A percentile compares a stretch with the other conserved stretches of the same genome.
These are phyloP conservation scores for Cavia aperea DNA, from an alignment of 2,113 vertebrate genomes.

Conservation along the genomic window DNA sequence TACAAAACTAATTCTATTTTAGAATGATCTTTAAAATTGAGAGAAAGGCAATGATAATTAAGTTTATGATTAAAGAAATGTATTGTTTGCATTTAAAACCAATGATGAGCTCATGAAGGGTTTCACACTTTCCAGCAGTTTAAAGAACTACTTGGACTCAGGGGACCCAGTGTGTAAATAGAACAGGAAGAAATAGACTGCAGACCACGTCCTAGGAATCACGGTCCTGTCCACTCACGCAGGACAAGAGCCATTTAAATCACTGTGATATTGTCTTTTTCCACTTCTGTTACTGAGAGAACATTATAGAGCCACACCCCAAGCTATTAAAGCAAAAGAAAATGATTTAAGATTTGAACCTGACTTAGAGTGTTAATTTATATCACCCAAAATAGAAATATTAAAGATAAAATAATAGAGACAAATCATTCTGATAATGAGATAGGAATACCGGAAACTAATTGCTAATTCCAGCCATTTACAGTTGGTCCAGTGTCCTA, in stretches of 20 bases:
- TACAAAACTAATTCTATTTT: neutral
- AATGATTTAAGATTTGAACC: neutral
- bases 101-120: neutral
- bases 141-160: conserved; percentile 22
- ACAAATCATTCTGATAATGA: neutral
- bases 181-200: neutral
- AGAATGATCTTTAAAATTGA: neutral
- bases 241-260: neutral
- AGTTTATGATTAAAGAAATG: neutral
- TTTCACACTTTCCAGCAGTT: neutral
- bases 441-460: neutral
- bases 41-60: neutral
- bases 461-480: neutral
- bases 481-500: neutral
- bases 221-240: neutral
- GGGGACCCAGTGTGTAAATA: neutral
- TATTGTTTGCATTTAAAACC: neutral
- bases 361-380: neutral
- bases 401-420: neutral
- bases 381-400: neutral
- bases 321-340: neutral
- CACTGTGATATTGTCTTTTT: neutral
- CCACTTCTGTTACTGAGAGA: neutral
- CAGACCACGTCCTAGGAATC: neutral
- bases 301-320: neutral